A percentile compares a stretch with the other conserved stretches of the same genome.
These are phyloP conservation scores for Homarus gammarus DNA, from an alignment of 2,888 invertebrate species.

Conservation along the genomic window DNA sequence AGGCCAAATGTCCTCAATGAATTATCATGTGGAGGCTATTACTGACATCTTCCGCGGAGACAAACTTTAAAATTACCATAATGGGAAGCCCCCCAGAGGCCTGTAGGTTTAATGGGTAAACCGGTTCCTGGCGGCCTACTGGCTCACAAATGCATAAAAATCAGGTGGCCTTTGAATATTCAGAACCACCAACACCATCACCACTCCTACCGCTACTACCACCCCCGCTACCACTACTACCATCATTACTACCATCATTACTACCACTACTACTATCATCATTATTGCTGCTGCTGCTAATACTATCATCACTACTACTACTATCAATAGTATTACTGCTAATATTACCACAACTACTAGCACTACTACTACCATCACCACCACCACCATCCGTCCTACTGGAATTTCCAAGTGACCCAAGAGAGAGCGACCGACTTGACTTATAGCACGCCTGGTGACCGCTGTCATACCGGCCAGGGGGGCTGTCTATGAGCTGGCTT, in stretches of 20 bases:
- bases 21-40: not conserved
- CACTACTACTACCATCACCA: no score
- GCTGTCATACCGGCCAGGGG: no score
- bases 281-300: no score
- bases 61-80: not conserved
- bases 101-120: conserved; percentile 24
- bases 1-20: not conserved
- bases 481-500: no score
- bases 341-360: no score
- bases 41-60: not conserved
- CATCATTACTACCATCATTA: no score
- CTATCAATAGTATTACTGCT: no score
- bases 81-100: conserved; percentile 7
- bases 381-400: not conserved
- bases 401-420: not conserved
- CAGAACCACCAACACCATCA: no score
- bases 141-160: conserved; percentile 42
- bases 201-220: no score
- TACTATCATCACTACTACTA: no score
- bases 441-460: not conserved
- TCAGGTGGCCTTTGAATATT: conserved; percentile 43
- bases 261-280: no score
- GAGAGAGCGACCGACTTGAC: not conserved
- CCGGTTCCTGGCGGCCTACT: conserved; percentile 42
- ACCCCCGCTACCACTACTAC: no score